Base-by-base conservation (phyloP, 2,113 vertebrate genomes). In the Speoplatyrhinus poulsoni region DNA sequence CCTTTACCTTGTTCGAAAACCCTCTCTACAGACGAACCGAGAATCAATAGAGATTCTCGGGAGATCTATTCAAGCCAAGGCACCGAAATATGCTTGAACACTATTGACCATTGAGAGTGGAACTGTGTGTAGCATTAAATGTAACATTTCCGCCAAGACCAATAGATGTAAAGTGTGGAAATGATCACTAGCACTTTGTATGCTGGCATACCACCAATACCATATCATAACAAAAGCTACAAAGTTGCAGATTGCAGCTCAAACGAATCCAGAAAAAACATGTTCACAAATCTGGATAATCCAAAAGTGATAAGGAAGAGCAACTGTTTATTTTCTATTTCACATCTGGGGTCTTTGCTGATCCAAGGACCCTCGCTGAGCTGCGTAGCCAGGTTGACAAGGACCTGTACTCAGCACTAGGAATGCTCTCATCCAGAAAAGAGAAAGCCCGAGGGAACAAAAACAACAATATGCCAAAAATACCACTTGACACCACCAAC, bases 371-470 rank as follows among this genome's bases (percentile, higher is more conserved):
- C 87, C 32, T 48, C 82, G 74, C 81, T 82, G 85, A 80, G 82
- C 82, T 73, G 82, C 87, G 87, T 77, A 84, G 76, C 82, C 77
- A 73, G 73, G 82, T 84, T 88, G 87, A 90, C 89, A 90, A 91
- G 88, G 83, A 90, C 88, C 91, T 91, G 90, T 80, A 85, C 86
- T 92, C 91, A 93, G 91, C 92, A 92, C 79, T 75, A 81, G 85
- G 86, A 92, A 89, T 82, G 86, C 91, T 90, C 89, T 92, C 91
- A 92, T 93, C 91, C 84, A 90, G 88, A 91, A 92, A 92, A 80
- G 89, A 41, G 87, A 76, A 81, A 89, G 85, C 91, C 89, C 87
- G 73, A 72, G 92, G 92, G 92, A 92, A 90, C 87, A 87, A 85
- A 87, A 89, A 79, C 70, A 81, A 91, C 84, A 91, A 90, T 90